A percentile compares a stretch with the other conserved stretches of the same genome.
These are phyloP conservation scores for Acanthiza pusilla DNA, from an alignment of 2,797 vertebrate genomes.

Conservation along the genomic window DNA sequence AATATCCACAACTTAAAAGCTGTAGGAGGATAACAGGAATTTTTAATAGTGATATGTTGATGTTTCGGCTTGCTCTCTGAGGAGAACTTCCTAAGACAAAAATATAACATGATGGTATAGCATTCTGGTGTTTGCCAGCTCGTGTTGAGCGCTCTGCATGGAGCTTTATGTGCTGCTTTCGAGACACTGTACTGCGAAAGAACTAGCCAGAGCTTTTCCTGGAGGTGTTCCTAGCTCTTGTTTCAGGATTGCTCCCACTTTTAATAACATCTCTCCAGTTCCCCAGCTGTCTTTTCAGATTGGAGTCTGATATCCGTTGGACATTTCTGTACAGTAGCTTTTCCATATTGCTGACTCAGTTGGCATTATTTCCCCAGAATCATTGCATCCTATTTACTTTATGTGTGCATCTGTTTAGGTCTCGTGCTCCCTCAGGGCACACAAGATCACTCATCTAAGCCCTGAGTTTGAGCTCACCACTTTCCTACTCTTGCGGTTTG, in stretches of 20 bases:
- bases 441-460: neutral
- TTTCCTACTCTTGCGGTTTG: neutral
- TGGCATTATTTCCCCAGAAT: neutral
- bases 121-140: neutral
- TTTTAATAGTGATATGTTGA: neutral
- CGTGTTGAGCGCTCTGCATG: neutral
- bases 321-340: neutral
- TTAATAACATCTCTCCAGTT: neutral
- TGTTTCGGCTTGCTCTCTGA: neutral
- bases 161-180: neutral
- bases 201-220: neutral
- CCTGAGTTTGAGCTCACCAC: neutral
- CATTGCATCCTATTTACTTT: neutral
- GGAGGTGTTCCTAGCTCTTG: neutral
- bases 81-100: neutral
- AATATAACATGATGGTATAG: neutral
- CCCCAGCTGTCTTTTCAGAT: neutral
- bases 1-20: neutral
- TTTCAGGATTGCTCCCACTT: neutral
- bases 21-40: neutral
- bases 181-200: neutral
- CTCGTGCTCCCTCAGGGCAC: neutral
- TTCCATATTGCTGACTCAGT: neutral
- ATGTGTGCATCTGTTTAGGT: constrained; percentile 20
- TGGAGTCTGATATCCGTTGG: neutral